Base-by-base conservation (phyloP, 2,113 vertebrate genomes). In the Oryzias javanicus region DNA sequence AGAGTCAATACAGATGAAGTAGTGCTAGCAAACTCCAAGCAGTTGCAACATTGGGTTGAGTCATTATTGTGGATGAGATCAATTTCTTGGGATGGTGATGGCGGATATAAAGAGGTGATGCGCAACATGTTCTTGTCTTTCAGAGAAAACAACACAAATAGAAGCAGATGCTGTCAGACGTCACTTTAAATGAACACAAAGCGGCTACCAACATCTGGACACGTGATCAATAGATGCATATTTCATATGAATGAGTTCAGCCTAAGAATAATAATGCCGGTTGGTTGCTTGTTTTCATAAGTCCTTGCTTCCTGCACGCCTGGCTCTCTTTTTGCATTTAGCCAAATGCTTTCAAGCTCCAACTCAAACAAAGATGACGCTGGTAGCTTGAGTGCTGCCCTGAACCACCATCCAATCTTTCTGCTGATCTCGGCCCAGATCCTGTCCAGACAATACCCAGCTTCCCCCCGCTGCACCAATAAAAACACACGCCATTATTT, bases 401-500 rank as follows among this genome's bases (percentile, higher is more conserved):
- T 74, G 41, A 70, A 67, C 80, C 79, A 65, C 86, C 81, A 49
- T 60, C 72, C 58, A 44, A 82, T 84, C 87, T 89, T 72, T 81
- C 72, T 73, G 72, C 65, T 78, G 77, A 91, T 91, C 90, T 89
- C 63, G 64, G 77, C 76, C 60, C 14, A 89, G 90, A 93, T 91
- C 89, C 90, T 90, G 90, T 92, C 86, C 91, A 92, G 89, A 92
- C 90, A 89, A 92, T 89, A 72, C 71, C 60, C 74, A 47, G 59
- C 81, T 90, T 91, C 79, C 89, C 82, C 55, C 57, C 53, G 71
- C 80, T 81, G 84, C 84, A 83, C 87, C 75, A 88, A 87, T 87
- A 62, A 83, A 89, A 91, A 91, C 89, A 91, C 74, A 68, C 47
- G 58, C 79, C 84, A 73, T 84, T 80, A 77, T 62, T 78, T 22